phyloP scores from a whole-genome alignment of 2,888 invertebrate genomes.

The Oegoconia quadripuncta region DNA sequence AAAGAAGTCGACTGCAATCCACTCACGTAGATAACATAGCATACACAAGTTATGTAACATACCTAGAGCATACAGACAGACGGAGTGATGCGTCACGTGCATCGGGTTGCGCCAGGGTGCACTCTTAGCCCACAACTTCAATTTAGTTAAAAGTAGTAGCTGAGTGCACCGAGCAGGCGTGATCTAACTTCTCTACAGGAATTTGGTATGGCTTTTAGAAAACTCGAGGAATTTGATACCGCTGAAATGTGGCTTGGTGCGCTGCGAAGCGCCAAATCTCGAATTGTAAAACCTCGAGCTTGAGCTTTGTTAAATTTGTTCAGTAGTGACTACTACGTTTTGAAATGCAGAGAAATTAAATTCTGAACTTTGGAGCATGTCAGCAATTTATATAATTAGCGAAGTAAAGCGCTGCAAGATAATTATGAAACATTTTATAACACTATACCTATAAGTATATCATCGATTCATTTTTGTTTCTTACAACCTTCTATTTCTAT shows the following conservation, averaged over 20 bases:
- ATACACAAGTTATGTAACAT: conserved; percentile 61
- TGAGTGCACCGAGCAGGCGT: conserved; percentile 50
- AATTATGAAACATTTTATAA: too few relatives aligned
- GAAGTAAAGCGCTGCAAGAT: too few relatives aligned
- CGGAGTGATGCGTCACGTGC: conserved; percentile 62
- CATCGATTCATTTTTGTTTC: too few relatives aligned
- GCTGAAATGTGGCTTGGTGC: conserved; percentile 34
- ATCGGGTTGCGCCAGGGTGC: conserved; percentile 29
- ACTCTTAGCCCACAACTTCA: conserved; percentile 63
- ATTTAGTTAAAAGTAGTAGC: conserved; percentile 73
- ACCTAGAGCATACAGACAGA: conserved; percentile 50
- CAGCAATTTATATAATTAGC: too few relatives aligned
- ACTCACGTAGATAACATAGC: conserved; percentile 29
- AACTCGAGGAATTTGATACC: conserved; percentile 30
- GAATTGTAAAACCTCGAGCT: background rate
- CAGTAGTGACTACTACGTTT: too few relatives aligned
- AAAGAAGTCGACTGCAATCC: conserved; percentile 29
- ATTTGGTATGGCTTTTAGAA: conserved; percentile 46
- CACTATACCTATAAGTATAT: too few relatives aligned
- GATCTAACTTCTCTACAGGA: conserved; percentile 53
- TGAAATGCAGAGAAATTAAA: too few relatives aligned
- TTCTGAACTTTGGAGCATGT: too few relatives aligned
- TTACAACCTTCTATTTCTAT: too few relatives aligned
- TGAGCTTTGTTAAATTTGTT: conserved; percentile 5
- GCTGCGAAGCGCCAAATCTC: background rate